Evolutionary conservation across 2,113 vertebrate genomes (phyloP).

Genomic region (Monopterus albus): DNA sequence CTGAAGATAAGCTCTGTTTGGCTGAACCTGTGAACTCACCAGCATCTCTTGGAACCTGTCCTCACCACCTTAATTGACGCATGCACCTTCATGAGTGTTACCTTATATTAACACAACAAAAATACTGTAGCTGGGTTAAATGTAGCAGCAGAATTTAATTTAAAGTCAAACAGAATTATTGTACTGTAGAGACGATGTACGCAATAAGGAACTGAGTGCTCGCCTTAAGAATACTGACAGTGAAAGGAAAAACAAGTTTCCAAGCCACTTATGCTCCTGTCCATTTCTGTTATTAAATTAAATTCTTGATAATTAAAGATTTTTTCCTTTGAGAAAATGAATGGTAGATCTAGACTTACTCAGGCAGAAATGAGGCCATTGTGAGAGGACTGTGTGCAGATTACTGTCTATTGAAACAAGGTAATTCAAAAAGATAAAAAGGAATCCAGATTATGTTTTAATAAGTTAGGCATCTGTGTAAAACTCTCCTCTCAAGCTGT

Average conservation of each 20-base stretch:
- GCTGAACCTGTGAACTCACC: conserved; percentile 70
- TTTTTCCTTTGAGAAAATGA: too few species aligned
- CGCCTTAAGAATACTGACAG: not conserved
- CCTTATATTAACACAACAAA: conserved; percentile 37
- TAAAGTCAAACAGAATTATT: conserved; percentile 24
- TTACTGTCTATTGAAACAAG: too few species aligned
- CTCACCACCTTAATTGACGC: conserved; percentile 57
- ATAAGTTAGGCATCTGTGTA: too few species aligned
- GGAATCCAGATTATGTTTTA: too few species aligned
- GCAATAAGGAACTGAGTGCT: not conserved
- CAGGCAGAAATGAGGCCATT: too few species aligned
- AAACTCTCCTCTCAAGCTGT: too few species aligned
- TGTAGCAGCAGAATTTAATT: conserved; percentile 40
- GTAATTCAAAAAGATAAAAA: too few species aligned
- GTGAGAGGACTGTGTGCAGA: too few species aligned
- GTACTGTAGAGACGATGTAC: not conserved
- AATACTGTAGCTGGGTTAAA: conserved; percentile 13
- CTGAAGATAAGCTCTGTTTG: conserved; percentile 76
- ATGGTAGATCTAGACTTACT: too few species aligned
- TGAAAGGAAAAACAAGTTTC: not conserved
- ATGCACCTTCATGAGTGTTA: conserved; percentile 45
- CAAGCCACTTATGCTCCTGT: not conserved
- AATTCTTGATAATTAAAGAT: too few species aligned
- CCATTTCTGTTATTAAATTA: not conserved
- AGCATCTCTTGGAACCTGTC: conserved; percentile 62